Percentiles rank a stretch among this genome's conserved stretches.
Conservation (phyloP, 2,113 vertebrate genomes). For the Hydropotes inermis region DNA sequence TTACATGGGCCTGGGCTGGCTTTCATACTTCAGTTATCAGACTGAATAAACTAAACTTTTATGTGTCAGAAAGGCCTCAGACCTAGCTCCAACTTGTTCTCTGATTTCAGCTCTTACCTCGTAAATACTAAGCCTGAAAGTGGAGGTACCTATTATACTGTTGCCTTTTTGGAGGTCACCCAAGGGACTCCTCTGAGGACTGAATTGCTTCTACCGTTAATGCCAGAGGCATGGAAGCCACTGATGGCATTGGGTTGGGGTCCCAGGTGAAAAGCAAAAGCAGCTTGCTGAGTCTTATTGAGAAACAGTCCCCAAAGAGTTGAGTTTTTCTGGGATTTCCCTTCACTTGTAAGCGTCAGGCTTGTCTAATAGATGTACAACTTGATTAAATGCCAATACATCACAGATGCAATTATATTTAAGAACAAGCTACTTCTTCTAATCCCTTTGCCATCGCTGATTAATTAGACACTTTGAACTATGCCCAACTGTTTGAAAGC, state of each 20-base stretch:
- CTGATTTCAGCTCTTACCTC: conserved; percentile 60
- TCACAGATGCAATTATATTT: conserved; percentile 77
- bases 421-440: conserved; percentile 71
- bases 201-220: conserved; percentile 39
- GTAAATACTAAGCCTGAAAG: conserved; percentile 57
- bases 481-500: conserved; percentile 67
- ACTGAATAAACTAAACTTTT: background rate
- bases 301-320: background rate
- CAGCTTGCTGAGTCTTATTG: background rate
- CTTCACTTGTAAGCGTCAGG: background rate
- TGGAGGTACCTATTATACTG: conserved; percentile 58
- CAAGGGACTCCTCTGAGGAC: conserved; percentile 55
- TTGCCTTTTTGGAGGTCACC: conserved; percentile 51
- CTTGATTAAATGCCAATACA: conserved; percentile 66
- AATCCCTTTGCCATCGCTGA: conserved; percentile 77
- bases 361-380: conserved; percentile 26
- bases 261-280: background rate
- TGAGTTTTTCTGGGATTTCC: background rate
- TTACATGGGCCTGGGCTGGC: background rate
- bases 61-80: conserved; percentile 18
- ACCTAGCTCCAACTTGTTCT: conserved; percentile 70
- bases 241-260: background rate
- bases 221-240: background rate
- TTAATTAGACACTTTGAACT: conserved; percentile 75
- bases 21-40: background rate